phyloP scores from a whole-genome alignment of 2,113 vertebrate genomes.

The Cinclus mexicanus region DNA sequence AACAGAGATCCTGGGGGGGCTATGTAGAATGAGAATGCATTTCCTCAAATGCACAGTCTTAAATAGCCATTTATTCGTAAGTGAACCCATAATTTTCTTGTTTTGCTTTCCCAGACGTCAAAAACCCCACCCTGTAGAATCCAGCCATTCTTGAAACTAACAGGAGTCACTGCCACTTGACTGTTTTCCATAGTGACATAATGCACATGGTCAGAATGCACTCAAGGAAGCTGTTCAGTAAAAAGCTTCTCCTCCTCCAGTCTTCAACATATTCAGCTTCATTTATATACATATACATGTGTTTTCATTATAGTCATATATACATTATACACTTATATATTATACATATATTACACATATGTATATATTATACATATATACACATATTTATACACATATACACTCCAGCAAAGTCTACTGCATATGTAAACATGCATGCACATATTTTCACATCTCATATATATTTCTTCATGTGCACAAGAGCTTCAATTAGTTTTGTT shows the following conservation, averaged over 20 bases:
- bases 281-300: not conserved
- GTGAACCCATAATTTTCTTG: not conserved
- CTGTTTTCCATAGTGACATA: not conserved
- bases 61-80: not conserved
- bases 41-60: not conserved
- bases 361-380: not conserved
- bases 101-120: not conserved
- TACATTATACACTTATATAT: not conserved
- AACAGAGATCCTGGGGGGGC: not conserved
- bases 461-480: not conserved
- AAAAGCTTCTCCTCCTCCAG: not conserved
- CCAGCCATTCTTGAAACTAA: not conserved
- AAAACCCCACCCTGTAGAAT: fast-evolving
- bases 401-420: not conserved
- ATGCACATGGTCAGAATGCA: fast-evolving
- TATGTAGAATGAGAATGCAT: not conserved
- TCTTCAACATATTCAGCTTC: not conserved
- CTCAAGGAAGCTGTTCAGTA: not conserved
- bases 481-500: not conserved
- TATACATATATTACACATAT: too few relatives aligned
- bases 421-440: not conserved
- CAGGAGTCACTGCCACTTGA: not conserved
- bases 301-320: not conserved
- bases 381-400: not conserved
- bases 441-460: not conserved